phyloP scores from a whole-genome alignment of 2,888 invertebrate species.

The Polyommatus icarus region DNA sequence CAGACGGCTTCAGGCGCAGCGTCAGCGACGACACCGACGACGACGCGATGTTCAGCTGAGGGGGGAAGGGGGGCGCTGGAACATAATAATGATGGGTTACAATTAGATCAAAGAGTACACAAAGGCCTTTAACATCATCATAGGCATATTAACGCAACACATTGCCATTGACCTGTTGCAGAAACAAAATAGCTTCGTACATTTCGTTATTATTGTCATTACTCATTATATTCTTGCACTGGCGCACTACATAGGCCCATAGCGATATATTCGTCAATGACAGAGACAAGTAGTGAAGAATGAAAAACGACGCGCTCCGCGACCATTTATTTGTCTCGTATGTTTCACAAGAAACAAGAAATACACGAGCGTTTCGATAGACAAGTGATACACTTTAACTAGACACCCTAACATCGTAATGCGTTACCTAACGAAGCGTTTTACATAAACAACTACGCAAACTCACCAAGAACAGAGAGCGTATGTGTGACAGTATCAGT shows the following conservation, averaged over 20 bases:
- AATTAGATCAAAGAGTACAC: neutral
- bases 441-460: no score
- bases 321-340: neutral
- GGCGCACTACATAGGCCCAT: no score
- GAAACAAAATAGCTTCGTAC: no score
- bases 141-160: no score
- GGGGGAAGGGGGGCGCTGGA: conserved; percentile 76
- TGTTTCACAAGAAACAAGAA: no score
- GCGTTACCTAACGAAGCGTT: neutral
- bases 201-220: no score
- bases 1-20: conserved; percentile 76
- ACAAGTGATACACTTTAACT: neutral
- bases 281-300: neutral
- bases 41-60: conserved; percentile 71
- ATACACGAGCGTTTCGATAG: no score
- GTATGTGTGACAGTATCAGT: conserved; percentile 95
- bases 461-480: conserved; percentile 89
- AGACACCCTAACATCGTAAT: neutral
- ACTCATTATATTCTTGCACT: no score
- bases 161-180: no score
- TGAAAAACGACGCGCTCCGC: neutral
- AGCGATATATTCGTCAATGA: no score
- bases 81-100: neutral
- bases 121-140: no score
- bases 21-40: conserved; percentile 77